A percentile compares a stretch with the other conserved stretches of the same genome.
Conservation (phyloP, 2,888 invertebrate genomes). For the Macropis europaea region DNA sequence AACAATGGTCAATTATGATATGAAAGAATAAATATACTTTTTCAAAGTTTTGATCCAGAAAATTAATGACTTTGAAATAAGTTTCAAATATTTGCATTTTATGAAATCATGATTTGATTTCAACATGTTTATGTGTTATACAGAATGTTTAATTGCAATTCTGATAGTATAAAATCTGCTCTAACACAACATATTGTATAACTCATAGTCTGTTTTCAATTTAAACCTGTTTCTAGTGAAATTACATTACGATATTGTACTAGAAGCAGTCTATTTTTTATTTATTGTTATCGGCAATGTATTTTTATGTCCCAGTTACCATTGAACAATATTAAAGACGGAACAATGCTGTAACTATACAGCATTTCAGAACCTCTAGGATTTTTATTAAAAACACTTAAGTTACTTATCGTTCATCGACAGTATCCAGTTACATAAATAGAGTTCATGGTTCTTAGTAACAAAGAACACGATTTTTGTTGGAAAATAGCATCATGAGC, state of each 20-base stretch:
- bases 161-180: slow-evolving; percentile 46
- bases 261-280: slow-evolving; percentile 46
- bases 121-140: slow-evolving; percentile 43
- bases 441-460: slow-evolving; percentile 64
- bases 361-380: slow-evolving; percentile 24
- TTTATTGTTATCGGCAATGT: slow-evolving; percentile 21
- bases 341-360: slow-evolving; percentile 29
- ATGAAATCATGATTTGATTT: slow-evolving; percentile 50
- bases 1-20: background rate
- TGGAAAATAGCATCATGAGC: slow-evolving; percentile 63
- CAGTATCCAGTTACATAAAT: slow-evolving; percentile 31
- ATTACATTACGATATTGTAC: slow-evolving; percentile 34
- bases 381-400: slow-evolving; percentile 35
- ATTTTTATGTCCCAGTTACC: slow-evolving; percentile 30
- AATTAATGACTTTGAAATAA: slow-evolving; percentile 45
- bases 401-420: slow-evolving; percentile 37
- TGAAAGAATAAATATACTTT: background rate
- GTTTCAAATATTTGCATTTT: slow-evolving; percentile 46
- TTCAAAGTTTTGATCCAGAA: background rate
- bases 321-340: slow-evolving; percentile 27
- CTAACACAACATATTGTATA: slow-evolving; percentile 33
- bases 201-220: slow-evolving; percentile 27
- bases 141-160: slow-evolving; percentile 30
- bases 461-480: slow-evolving; percentile 52
- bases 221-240: slow-evolving; percentile 26